Percentiles rank a stretch among this genome's conserved stretches.
Evolutionary conservation across 2,888 invertebrate genomes (phyloP).

Genomic region (Lasiommata megera): DNA sequence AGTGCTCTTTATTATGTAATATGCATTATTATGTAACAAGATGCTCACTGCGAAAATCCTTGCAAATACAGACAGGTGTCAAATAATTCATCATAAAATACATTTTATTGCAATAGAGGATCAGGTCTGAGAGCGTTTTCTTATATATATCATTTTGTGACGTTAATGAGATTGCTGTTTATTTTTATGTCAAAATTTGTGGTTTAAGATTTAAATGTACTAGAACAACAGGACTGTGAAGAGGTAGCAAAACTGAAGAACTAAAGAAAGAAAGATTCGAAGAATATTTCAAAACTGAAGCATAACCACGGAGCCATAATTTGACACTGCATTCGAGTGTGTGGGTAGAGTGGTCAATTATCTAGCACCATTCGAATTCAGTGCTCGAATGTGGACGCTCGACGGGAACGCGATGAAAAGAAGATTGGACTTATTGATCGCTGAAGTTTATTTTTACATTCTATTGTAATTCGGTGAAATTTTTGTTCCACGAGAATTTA

Average conservation of each 20-base stretch:
- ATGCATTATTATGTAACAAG: no score
- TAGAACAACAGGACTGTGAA: neutral
- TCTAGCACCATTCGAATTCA: constrained; percentile 89
- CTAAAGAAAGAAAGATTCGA: neutral
- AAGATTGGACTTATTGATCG: constrained; percentile 15
- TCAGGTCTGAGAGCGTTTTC: no score
- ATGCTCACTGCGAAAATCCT: no score
- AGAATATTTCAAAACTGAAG: constrained; percentile 1
- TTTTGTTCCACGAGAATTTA: neutral
- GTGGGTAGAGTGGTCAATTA: constrained; percentile 81
- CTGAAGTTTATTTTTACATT: constrained; percentile 7
- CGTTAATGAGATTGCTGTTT: no score
- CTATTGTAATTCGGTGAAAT: neutral
- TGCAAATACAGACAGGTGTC: no score
- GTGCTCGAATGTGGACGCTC: constrained; percentile 74
- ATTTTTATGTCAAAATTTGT: no score
- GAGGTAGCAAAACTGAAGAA: neutral
- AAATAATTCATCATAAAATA: no score
- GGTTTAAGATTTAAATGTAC: no score
- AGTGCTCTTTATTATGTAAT: no score
- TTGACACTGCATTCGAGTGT: constrained; percentile 86
- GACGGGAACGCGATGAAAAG: constrained; percentile 26
- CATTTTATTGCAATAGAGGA: no score
- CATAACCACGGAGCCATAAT: constrained; percentile 49
- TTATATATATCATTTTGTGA: no score